A percentile compares a stretch with the other conserved stretches of the same genome.
Evolutionary conservation across 2,797 vertebrate genomes (phyloP).

Genomic region (Philypnodon macrostomus): DNA sequence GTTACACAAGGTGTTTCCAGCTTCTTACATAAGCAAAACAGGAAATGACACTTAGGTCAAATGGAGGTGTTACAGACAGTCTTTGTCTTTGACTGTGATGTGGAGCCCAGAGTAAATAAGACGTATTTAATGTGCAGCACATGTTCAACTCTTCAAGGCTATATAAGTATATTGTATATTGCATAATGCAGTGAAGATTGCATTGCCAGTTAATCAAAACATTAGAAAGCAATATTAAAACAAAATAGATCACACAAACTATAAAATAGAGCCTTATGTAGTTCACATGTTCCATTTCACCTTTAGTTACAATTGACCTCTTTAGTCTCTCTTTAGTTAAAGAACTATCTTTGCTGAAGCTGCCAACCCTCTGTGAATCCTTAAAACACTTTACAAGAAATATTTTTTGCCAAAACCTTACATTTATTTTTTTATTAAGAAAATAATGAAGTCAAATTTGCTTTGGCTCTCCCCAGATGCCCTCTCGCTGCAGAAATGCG

Average conservation of each 20-base stretch:
- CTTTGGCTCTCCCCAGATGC: slow-evolving; percentile 78
- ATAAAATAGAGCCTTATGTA: too few species aligned
- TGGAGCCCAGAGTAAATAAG: slow-evolving; percentile 8
- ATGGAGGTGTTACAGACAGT: slow-evolving; percentile 9
- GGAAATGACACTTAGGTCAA: slow-evolving; percentile 28
- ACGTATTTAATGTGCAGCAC: neutral
- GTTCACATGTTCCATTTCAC: too few species aligned
- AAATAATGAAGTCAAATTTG: neutral
- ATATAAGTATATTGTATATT: neutral
- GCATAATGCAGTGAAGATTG: neutral
- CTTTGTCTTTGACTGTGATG: slow-evolving; percentile 11
- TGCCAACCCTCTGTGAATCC: too few species aligned
- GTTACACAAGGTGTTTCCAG: slow-evolving; percentile 18
- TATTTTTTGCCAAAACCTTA: too few species aligned
- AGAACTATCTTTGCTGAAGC: too few species aligned
- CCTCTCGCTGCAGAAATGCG: slow-evolving; percentile 85
- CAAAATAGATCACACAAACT: neutral
- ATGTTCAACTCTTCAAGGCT: neutral
- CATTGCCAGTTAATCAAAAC: neutral
- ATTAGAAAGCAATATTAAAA: neutral
- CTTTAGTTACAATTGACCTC: too few species aligned
- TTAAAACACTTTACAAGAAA: too few species aligned
- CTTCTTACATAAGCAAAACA: slow-evolving; percentile 24
- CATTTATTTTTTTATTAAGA: too few species aligned
- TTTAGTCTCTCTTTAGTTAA: too few species aligned